Evolutionary conservation across 2,888 invertebrate genomes (phyloP).

Genomic region (Agrochola lota): DNA sequence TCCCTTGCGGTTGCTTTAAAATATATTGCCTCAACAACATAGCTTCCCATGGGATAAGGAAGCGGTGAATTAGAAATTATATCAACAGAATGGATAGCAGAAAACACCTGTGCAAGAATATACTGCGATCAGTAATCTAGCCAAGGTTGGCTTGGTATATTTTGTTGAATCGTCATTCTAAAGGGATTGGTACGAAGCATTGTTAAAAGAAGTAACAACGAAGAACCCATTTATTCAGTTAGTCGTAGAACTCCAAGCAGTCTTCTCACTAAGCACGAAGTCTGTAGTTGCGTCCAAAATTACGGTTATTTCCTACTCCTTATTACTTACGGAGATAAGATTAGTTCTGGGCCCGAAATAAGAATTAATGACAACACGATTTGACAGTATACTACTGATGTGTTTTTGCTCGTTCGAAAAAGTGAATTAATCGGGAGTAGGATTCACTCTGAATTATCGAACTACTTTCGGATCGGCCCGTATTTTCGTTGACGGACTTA

Average conservation of each 20-base stretch:
- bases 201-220: neutral
- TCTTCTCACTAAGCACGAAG: no score
- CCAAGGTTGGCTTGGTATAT: neutral
- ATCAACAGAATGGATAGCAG: constrained; percentile 25
- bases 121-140: constrained; percentile 2
- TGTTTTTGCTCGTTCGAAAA: no score
- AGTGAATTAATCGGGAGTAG: no score
- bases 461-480: neutral
- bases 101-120: constrained; percentile 37
- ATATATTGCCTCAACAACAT: constrained; percentile 49
- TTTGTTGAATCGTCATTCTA: neutral
- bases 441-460: constrained; percentile 82
- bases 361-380: no score
- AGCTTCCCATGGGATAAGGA: constrained; percentile 20
- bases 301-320: no score
- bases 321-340: no score
- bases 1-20: constrained; percentile 47
- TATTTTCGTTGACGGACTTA: neutral
- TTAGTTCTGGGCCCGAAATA: no score
- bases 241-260: neutral
- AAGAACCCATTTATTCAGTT: neutral
- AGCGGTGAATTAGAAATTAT: constrained; percentile 47
- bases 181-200: neutral
- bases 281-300: no score
- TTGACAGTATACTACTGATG: no score